phyloP scores from a whole-genome alignment of 2,888 invertebrate genomes.

The Phrixothrix hirtus region DNA sequence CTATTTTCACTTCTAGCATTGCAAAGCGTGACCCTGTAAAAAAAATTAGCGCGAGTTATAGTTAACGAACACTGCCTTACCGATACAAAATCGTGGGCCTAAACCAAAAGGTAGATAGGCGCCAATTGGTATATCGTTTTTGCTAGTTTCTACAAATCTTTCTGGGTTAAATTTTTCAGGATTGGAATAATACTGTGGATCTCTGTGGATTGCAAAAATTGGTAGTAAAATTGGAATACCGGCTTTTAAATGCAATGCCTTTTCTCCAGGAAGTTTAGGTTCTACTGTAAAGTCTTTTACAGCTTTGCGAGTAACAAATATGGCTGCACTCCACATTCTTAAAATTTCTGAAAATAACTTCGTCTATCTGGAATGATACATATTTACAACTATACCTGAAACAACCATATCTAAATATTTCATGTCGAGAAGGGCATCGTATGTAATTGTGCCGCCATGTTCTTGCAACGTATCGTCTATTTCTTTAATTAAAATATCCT shows the following conservation, averaged over 20 bases:
- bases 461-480: slow-evolving; percentile 62
- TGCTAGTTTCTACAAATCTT: background rate
- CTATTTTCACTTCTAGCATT: background rate
- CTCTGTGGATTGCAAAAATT: too few relatives aligned
- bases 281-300: background rate
- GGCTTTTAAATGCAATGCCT: too few relatives aligned
- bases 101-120: background rate
- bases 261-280: too few relatives aligned
- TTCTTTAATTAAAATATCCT: slow-evolving; percentile 60
- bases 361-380: slow-evolving; percentile 54
- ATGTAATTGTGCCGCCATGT: too few relatives aligned
- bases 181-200: background rate
- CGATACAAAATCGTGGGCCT: background rate
- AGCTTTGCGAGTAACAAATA: too few relatives aligned
- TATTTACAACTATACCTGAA: slow-evolving; percentile 2
- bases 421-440: too few relatives aligned
- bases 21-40: background rate
- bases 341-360: slow-evolving; percentile 36
- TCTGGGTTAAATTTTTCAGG: background rate
- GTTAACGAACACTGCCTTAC: background rate
- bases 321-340: too few relatives aligned
- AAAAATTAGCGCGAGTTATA: background rate
- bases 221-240: background rate
- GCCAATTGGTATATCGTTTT: background rate
- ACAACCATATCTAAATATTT: too few relatives aligned